Conservation (phyloP, 1,140 invertebrate species). For the Hydropsyche tenuis region DNA sequence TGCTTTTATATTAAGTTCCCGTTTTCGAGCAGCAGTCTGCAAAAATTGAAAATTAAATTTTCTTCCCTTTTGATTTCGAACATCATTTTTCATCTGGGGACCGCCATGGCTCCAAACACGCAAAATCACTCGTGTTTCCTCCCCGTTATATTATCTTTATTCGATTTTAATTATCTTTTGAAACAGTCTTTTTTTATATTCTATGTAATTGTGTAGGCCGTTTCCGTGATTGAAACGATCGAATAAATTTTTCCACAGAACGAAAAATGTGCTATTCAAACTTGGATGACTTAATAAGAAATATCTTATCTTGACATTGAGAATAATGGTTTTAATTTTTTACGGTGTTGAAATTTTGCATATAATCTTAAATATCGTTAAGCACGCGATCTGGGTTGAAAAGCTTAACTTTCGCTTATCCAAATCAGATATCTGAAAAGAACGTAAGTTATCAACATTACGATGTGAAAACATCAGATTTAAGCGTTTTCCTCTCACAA, state of each 20-base stretch:
- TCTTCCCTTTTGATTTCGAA: conserved; percentile 23
- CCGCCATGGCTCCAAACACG: neutral
- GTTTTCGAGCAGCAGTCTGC: conserved; percentile 5
- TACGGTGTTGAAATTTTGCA: conserved; percentile 13
- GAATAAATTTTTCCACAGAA: no score
- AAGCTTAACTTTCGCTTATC: neutral
- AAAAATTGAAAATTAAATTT: conserved; percentile 41
- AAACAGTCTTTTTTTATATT: no score
- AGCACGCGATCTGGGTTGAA: neutral
- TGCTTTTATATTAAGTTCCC: conserved; percentile 14
- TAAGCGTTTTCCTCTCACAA: conserved; percentile 9
- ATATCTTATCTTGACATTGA: no score
- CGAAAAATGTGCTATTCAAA: no score
- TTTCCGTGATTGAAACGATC: no score
- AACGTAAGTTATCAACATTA: conserved; percentile 11
- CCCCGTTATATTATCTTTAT: neutral
- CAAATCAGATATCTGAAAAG: neutral
- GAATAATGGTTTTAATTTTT: neutral
- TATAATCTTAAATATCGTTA: no score
- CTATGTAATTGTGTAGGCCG: no score
- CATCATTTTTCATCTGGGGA: conserved; percentile 18
- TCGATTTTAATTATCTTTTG: conserved; percentile 11
- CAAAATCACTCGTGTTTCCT: neutral
- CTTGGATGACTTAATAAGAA: no score
- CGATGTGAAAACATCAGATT: conserved; percentile 12